Base-by-base conservation (phyloP, 2,797 vertebrate species). In the Garrulus glandarius region DNA sequence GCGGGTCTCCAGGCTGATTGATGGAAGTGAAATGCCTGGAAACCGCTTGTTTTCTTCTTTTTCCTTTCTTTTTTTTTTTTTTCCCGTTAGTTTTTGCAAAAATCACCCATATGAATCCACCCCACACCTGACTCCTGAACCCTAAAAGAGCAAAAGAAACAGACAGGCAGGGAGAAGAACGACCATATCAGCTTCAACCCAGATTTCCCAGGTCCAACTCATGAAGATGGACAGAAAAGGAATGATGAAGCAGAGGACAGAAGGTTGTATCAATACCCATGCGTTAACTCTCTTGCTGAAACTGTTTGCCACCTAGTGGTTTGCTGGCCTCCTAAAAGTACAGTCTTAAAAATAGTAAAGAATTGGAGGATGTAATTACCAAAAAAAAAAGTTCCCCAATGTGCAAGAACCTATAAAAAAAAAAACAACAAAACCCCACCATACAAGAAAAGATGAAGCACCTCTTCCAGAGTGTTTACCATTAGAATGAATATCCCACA, bases 221-320 rank as follows among this genome's bases (percentile, higher is more conserved):
- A 52, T 1, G 1, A 65, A 89, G 26, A 4, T 27, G n/a, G 10
- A 46, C 18, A 84, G 37, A 84, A 84, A 64, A 30, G 13, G 18
- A 50, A 5, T 10, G 12, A 69, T 37, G 39, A 82, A 74, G 36
- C 47, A 41, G 37, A 84, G 32, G 23, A 59, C 52, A 85, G 41
- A 76, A 47, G 12, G n/a, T 13, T 34, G 4, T 43, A 26, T 41
- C 11, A 61, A 50, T 27, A 69, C 2, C 19, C 24, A 8, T 24
- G 14, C 1, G 2, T 75, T 68, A 79, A 60, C 55, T 64, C 64
- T 84, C 44, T 69, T 72, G 44, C 41, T 91, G 80, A 95, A 94
- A 82, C 47, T 47, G 72, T 64, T 96, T 86, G 95, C 93, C 94
- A 90, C 61, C 90, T 95, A 93, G 93, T 87, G 92, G 92, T 55